Evolutionary conservation across 2,797 vertebrate species (phyloP).

Genomic region (Periparus ater): DNA sequence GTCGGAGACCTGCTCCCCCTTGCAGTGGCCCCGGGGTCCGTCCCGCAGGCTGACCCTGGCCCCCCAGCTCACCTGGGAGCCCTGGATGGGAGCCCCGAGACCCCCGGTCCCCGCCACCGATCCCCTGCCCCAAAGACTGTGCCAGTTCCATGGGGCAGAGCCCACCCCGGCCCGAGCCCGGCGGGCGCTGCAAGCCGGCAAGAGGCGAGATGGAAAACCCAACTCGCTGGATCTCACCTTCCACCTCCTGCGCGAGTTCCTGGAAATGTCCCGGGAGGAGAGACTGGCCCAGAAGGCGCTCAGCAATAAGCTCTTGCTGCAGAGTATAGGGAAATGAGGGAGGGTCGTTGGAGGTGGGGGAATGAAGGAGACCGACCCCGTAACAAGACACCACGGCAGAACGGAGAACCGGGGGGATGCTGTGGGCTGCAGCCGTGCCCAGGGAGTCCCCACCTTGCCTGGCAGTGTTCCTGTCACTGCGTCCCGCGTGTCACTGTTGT

Average conservation of each 20-base stretch:
- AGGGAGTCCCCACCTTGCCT: neutral
- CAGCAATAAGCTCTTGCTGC: slow-evolving; percentile 69
- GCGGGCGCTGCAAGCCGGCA: neutral
- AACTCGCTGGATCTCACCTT: slow-evolving; percentile 75
- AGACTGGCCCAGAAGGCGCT: slow-evolving; percentile 68
- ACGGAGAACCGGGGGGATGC: neutral
- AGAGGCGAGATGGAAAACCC: slow-evolving; percentile 52
- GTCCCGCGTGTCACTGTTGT: neutral
- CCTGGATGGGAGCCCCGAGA: neutral
- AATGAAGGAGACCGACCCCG: neutral
- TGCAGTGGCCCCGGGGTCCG: neutral
- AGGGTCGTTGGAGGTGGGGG: neutral
- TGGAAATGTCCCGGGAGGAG: slow-evolving; percentile 73
- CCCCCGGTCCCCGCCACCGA: neutral
- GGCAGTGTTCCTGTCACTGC: neutral
- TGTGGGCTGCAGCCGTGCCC: neutral
- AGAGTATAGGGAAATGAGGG: slow-evolving; percentile 72
- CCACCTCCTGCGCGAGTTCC: slow-evolving; percentile 73
- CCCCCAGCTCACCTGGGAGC: neutral
- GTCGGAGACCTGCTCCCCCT: neutral
- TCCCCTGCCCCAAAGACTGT: slow-evolving; percentile 21
- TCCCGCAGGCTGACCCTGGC: neutral
- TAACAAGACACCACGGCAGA: neutral
- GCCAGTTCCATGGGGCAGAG: neutral
- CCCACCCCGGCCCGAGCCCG: neutral